These are phyloP conservation scores for Aurelia sp. DNA, from an alignment of 30 jellyfish, hydroid and myxozoan genomes.

Conservation along the genomic window DNA sequence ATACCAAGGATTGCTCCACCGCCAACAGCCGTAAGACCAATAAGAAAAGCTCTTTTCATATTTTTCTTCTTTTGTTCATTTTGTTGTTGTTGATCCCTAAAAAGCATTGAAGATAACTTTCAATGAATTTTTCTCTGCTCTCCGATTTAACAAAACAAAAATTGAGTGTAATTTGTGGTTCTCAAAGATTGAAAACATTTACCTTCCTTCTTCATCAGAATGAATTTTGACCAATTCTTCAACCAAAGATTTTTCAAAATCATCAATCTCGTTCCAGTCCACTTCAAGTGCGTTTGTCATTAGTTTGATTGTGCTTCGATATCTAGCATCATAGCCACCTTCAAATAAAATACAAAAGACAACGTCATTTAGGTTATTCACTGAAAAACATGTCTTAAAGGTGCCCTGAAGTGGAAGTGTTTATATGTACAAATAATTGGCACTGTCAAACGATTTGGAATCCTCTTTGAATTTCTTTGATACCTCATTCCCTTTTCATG, in stretches of 20 bases:
- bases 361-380: too few species aligned
- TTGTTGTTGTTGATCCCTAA: conserved; percentile 45
- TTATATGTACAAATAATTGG: too few species aligned
- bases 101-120: neutral
- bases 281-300: conserved; percentile 35
- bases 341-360: neutral
- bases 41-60: conserved; percentile 61
- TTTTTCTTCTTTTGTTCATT: conserved; percentile 55
- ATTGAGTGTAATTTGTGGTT: too few species aligned
- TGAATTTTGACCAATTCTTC: conserved; percentile 46
- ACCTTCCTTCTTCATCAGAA: conserved; percentile 65
- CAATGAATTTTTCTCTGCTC: neutral
- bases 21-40: conserved; percentile 78
- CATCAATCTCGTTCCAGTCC: conserved; percentile 60
- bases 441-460: too few species aligned
- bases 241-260: conserved; percentile 62
- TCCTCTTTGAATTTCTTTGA: too few species aligned
- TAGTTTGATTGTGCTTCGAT: conserved; percentile 35
- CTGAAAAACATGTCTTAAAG: too few species aligned
- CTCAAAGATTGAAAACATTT: neutral
- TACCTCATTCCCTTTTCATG: too few species aligned
- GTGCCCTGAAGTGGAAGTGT: too few species aligned
- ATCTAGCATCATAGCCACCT: conserved; percentile 69
- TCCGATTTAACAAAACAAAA: too few species aligned
- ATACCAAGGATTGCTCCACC: conserved; percentile 76